Conservation (phyloP, 2,797 vertebrate species). For the Ibycter americanus region DNA sequence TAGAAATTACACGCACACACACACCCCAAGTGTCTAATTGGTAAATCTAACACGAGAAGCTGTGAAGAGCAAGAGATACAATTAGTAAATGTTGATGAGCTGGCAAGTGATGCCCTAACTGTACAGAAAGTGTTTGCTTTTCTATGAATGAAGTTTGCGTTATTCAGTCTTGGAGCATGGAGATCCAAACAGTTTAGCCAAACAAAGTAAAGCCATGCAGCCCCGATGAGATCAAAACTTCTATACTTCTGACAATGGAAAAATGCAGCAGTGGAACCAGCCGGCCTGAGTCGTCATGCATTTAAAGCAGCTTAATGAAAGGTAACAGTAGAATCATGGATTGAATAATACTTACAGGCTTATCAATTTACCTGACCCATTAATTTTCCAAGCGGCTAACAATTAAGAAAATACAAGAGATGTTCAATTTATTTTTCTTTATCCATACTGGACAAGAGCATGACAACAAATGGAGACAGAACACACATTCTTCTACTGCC, state of each 20-base stretch:
- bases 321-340: conserved; percentile 44
- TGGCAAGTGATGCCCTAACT: conserved; percentile 36
- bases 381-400: conserved; percentile 82
- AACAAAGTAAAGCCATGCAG: conserved; percentile 74
- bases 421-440: conserved; percentile 72
- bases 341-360: conserved; percentile 79
- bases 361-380: conserved; percentile 80
- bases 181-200: conserved; percentile 52
- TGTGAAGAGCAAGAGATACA: conserved; percentile 40
- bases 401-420: conserved; percentile 83
- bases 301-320: conserved; percentile 68
- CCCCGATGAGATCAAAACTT: conserved; percentile 38
- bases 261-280: conserved; percentile 54
- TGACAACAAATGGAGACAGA: conserved; percentile 49
- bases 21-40: not conserved
- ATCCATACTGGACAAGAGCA: conserved; percentile 24
- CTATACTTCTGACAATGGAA: conserved; percentile 50
- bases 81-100: conserved; percentile 51
- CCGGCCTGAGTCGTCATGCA: conserved; percentile 72
- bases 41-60: conserved; percentile 32
- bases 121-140: not conserved
- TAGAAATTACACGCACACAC: not conserved
- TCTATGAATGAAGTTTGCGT: conserved; percentile 29
- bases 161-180: conserved; percentile 52
- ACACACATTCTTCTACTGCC: conserved; percentile 7